phyloP scores from a whole-genome alignment of 2,797 vertebrate species.

The Melanotaenia parkinsoni region DNA sequence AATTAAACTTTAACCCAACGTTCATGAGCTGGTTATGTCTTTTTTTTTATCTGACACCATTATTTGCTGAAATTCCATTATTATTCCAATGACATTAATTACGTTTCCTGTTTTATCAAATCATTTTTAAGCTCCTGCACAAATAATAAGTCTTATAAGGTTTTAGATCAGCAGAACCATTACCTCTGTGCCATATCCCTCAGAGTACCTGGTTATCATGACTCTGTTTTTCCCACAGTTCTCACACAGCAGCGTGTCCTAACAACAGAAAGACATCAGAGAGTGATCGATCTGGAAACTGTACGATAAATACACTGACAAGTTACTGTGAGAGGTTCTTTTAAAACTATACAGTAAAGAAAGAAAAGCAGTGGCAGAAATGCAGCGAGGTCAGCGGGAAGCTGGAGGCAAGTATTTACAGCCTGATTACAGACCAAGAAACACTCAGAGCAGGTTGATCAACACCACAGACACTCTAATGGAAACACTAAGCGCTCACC shows the following conservation, averaged over 20 bases:
- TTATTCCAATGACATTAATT: background rate
- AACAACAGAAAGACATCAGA: constrained; percentile 20
- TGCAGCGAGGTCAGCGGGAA: constrained; percentile 2
- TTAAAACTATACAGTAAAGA: background rate
- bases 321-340: background rate
- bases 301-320: background rate
- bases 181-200: constrained; percentile 87
- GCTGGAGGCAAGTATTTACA: constrained; percentile 28
- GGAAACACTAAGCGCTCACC: constrained; percentile 65
- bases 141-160: background rate
- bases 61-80: background rate
- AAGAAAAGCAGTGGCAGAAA: background rate
- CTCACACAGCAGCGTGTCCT: constrained; percentile 73
- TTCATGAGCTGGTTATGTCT: background rate
- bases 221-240: constrained; percentile 76
- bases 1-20: background rate
- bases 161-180: constrained; percentile 1
- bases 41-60: background rate
- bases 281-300: background rate
- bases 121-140: no score
- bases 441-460: constrained; percentile 25
- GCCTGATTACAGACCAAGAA: constrained; percentile 43
- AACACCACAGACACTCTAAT: constrained; percentile 46
- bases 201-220: constrained; percentile 78
- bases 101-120: background rate